Conservation (phyloP, 2,113 vertebrate species). For the Glaucomys volans region DNA sequence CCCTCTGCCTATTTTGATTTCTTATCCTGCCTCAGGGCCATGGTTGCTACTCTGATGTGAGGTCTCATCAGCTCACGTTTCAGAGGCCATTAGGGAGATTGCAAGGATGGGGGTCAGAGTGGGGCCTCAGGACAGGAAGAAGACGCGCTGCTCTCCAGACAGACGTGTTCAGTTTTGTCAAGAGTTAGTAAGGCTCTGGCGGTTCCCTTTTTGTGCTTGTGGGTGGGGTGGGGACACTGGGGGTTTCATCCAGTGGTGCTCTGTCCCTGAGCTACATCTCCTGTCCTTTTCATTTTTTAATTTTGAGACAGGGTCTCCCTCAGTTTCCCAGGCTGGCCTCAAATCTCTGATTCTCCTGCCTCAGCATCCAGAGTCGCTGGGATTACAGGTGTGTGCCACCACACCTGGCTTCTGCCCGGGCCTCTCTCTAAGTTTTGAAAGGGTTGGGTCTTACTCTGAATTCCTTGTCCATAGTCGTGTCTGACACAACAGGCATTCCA, state of each 20-base stretch:
- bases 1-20: background rate
- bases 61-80: background rate
- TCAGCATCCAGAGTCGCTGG: too few species aligned
- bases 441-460: background rate
- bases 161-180: background rate
- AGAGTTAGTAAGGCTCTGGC: background rate
- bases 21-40: background rate
- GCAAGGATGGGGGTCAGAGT: background rate
- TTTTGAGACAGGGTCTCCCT: too few species aligned
- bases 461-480: background rate
- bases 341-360: too few species aligned
- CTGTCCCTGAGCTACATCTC: too few species aligned
- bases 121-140: background rate
- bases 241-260: too few species aligned
- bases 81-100: background rate
- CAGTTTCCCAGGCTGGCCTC: too few species aligned
- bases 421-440: background rate
- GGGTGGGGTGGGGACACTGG: too few species aligned
- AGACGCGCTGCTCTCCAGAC: background rate
- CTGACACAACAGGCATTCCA: background rate
- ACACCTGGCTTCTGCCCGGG: too few species aligned
- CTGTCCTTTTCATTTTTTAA: too few species aligned
- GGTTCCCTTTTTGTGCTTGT: too few species aligned
- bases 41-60: background rate
- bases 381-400: too few species aligned